Evolutionary conservation across 1,140 invertebrate genomes (phyloP), one percentile per base, ranked within the genome.

Genomic region (Neodiprion virginianus): DNA sequence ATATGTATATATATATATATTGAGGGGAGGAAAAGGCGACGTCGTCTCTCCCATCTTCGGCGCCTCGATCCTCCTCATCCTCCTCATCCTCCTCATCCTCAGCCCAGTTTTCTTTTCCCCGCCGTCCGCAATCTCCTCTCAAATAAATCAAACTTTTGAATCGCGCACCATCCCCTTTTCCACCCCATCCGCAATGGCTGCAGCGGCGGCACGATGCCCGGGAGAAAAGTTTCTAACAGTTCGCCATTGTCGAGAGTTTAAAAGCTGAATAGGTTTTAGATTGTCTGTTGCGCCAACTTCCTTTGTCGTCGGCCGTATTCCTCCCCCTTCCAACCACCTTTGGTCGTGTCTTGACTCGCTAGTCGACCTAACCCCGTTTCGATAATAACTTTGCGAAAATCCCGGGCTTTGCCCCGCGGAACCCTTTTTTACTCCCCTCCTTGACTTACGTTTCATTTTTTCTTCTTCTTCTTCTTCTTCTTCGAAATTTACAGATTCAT

Each of bases 111-210:
- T 72, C 74, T 79, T 76, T 76, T 76, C 74, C 79, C 71, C 83
- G 82, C 81, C 83, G 77, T 76, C 76, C 81, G 80, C 82, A 88
- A 88, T 88, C 85, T 88, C 77, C 83, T 82, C 83, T 84, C 84
- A 88, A 88, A 88, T 88, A 87, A 87, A 88, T 88, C 87, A 88
- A 87, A 88, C 87, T 87, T 88, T 87, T 84, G 82, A 87, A 87
- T 87, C 82, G 80, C 77, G 78, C 73, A 69, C 73, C 67, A 69
- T 66, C 28, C 23, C 71, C 17, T 68, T 72, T 53, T 21, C 17
- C 17, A 21, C 53, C 14, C 9, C 65, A 10, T 61, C 69, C 8
- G 17, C 17, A 21, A 21, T 53, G 21, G 65, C 69, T 48, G 61
- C 74, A 53, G 7, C 28, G 28, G 61, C 40, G 10, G 21, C 65